phyloP scores from a whole-genome alignment of 2,888 invertebrate species.

The Drosophila nigritarsus region DNA sequence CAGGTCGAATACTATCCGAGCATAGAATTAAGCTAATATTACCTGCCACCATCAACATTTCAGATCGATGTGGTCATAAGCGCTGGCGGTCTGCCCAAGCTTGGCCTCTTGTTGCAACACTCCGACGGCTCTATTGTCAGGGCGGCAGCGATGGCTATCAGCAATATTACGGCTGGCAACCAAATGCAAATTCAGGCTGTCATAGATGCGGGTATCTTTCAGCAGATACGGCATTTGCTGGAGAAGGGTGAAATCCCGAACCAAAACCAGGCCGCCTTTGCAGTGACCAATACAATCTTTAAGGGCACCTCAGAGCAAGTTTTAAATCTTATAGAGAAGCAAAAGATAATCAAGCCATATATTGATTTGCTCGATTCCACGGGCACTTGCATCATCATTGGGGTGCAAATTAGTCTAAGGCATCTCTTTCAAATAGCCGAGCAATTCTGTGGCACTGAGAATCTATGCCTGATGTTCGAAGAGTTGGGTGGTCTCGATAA shows the following conservation, averaged over 20 bases:
- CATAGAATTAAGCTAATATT: not conserved
- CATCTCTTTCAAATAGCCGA: constrained; percentile 92
- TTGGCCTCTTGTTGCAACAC: constrained; percentile 89
- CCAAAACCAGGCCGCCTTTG: constrained; percentile 97
- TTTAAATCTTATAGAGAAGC: constrained; percentile 88
- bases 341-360: constrained; percentile 90
- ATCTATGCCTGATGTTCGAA: constrained; percentile 92
- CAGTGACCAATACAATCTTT: constrained; percentile 95
- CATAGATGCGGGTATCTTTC: constrained; percentile 87
- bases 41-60: not conserved
- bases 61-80: constrained; percentile 93
- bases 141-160: constrained; percentile 91
- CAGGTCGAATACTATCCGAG: not conserved
- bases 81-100: constrained; percentile 89
- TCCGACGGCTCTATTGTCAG: constrained; percentile 84
- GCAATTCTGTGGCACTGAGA: constrained; percentile 91
- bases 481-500: constrained; percentile 96
- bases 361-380: constrained; percentile 91
- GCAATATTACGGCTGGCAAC: constrained; percentile 97
- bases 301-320: constrained; percentile 93
- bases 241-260: constrained; percentile 89
- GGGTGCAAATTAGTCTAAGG: constrained; percentile 91
- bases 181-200: constrained; percentile 91
- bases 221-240: constrained; percentile 79
- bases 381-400: constrained; percentile 91